Conservation (phyloP, 1,140 invertebrate genomes). For the Neelides sp. region DNA sequence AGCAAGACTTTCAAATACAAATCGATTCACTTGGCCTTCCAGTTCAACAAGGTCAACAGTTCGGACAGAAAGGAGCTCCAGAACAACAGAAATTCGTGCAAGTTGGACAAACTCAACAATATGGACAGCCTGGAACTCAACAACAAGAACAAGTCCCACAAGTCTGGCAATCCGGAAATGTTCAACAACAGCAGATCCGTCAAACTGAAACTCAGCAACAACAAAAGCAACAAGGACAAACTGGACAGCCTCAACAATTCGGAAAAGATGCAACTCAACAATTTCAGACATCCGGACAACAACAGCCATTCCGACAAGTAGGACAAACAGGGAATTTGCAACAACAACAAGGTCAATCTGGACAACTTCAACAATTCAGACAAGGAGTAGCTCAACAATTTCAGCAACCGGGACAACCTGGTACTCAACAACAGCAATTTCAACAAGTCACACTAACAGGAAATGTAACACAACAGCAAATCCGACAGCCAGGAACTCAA, state of each 20-base stretch:
- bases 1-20: neutral
- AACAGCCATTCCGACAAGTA: too few species aligned
- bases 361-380: too few species aligned
- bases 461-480: neutral
- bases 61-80: neutral
- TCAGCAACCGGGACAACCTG: neutral
- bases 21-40: neutral
- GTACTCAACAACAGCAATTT: neutral
- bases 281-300: neutral
- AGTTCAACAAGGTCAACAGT: conserved; percentile 2
- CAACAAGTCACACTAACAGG: neutral
- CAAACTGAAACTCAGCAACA: neutral
- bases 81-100: neutral
- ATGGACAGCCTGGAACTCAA: neutral
- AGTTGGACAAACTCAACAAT: neutral
- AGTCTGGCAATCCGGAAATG: too few species aligned
- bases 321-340: neutral
- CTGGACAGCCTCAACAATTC: neutral
- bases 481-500: neutral
- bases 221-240: neutral
- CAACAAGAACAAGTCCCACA: neutral
- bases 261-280: neutral
- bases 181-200: neutral
- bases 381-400: neutral
- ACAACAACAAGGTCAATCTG: neutral